Base-by-base conservation (phyloP, 2,888 invertebrate genomes). In the Drosophila merina region DNA sequence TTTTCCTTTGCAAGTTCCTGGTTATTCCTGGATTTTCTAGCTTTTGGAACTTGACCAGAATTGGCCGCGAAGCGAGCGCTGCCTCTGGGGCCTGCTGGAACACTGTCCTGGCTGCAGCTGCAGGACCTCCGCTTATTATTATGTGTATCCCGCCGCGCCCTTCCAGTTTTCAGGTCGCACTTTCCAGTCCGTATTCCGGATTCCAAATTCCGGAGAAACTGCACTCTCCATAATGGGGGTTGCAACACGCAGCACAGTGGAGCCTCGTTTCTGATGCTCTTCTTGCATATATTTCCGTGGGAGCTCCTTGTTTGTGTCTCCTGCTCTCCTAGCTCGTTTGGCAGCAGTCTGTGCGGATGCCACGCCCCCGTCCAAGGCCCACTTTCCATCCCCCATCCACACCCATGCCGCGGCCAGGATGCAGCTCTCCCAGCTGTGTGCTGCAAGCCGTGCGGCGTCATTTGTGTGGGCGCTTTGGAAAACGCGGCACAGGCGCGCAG, bases 391-490 rank as follows among this genome's bases (percentile, higher is more conserved):
- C 44, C 25, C 57, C 58, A 57, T 36, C 38, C 20, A 1, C 20
- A 20, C 20, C 20, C 20, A 20, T 20, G 20, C 20, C 20, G 1
- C 47, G 45, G 31, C 63, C n/a, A 42, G 50, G 49, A 63, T 57
- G 52, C 55, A 63, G 20, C 20, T 20, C 20, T 20, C 20, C 20
- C 20, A 20, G 56, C 48, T 71, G 72, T 40, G 48, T 45, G 52
- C 42, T 45, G 50, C 58, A 64, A 58, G 67, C 38, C 31, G 51
- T 44, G 42, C 52, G 55, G 20, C 38, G 50, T 36, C 66, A 70
- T 38, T 36, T 79, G 88, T 88, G 82, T 82, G 80, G 82, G 82
- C 77, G 84, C 58, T 64, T 70, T 62, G 72, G 66, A 86, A 82
- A 70, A 75, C 50, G 66, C 51, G n/a, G 48, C 26, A 72, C 77